Base-by-base conservation (phyloP, 2,888 invertebrate genomes). In the Drosophila falleni region DNA sequence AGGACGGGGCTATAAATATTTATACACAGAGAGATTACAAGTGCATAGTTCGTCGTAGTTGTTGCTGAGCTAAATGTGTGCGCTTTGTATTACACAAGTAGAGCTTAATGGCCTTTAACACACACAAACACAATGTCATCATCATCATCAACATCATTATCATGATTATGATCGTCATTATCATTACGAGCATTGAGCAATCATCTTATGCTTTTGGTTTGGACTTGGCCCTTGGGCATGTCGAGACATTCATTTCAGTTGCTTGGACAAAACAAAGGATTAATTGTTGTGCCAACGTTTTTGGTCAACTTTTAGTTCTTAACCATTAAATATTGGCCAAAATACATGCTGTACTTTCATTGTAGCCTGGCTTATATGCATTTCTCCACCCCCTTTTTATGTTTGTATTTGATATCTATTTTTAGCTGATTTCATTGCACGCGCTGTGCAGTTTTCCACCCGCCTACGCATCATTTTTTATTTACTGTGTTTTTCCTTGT, bases 81-180 rank as follows among this genome's bases (percentile, higher is more conserved):
- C 74, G 80, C 86, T 89, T 86, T 89, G 89, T 86, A 85, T 87
- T 87, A 64, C 67, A 89, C 88, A 86, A 86, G 89, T 75, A 89
- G 86, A 81, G 88, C 86, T 76, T 86, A 86, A 87, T 89, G 89
- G 86, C 88, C 86, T 85, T 87, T 89, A 81, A 64, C 73, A 70
- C 51, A 79, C 71, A 53, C 64, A 67, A 31, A 53, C 60, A 58
- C 49, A 29, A 33, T 35, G 35, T 35, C 35, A 35, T 35, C 5
- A n/a, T 35, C 35, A 35, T 35, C 5, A n/a, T 6, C 2, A 33
- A 11, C 33, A 37, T 37, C 37, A 50, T 9, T 13, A 41, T 56
- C 16, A 72, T 58, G 41, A 59, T 54, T 29, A 49, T 55, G 41
- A 60, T 62, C 29, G 41, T 49, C 33, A 37, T 56, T 9, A 66